Percentiles rank a stretch among this genome's conserved stretches.
Conservation (phyloP, 2,797 vertebrate genomes). For the Anguilla megastoma region DNA sequence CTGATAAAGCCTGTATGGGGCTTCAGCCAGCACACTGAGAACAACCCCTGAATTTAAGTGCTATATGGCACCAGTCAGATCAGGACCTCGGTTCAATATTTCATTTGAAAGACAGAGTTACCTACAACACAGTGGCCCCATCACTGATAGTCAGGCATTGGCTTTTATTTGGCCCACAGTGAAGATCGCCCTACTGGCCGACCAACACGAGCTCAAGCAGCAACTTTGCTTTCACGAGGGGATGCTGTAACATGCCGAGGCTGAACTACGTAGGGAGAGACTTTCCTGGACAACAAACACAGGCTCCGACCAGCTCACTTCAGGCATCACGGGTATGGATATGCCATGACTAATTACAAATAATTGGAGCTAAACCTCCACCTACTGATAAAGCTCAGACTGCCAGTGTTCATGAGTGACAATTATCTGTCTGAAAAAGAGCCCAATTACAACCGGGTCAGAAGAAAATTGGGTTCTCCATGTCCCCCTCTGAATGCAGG, state of each 20-base stretch:
- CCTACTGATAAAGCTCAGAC: conserved; percentile 43
- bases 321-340: conserved; percentile 2
- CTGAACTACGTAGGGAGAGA: not conserved
- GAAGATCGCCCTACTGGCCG: not conserved
- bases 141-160: not conserved
- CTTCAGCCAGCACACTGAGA: not conserved
- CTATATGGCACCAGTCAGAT: not conserved
- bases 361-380: conserved; percentile 46
- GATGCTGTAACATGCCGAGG: not conserved
- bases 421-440: conserved; percentile 34
- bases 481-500: conserved; percentile 15
- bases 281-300: not conserved
- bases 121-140: not conserved
- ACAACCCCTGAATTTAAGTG: not conserved
- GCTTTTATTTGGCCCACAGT: not conserved
- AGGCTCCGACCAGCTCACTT: not conserved
- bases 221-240: not conserved
- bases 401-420: conserved; percentile 40
- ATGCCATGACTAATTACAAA: conserved; percentile 42
- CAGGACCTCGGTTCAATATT: not conserved
- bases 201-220: not conserved
- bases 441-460: conserved; percentile 32
- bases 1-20: not conserved
- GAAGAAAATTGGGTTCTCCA: not conserved
- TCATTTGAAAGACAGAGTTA: not conserved